A percentile compares a stretch with the other conserved stretches of the same genome.
These are phyloP conservation scores for Andrena cerasifolii DNA, from an alignment of 1,140 invertebrate species.

Conservation along the genomic window DNA sequence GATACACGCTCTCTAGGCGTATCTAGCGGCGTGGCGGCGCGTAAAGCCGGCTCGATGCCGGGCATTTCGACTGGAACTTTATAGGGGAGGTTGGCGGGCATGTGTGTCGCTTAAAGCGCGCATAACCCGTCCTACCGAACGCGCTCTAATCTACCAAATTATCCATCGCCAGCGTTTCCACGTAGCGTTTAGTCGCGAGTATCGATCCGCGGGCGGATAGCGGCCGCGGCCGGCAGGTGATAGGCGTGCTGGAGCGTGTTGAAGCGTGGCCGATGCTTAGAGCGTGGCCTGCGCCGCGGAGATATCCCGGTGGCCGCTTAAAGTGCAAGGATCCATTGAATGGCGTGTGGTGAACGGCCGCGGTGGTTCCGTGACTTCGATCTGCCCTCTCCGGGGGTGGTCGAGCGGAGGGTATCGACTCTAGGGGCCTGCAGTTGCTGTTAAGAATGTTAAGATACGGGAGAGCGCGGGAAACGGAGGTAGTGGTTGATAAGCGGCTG, in stretches of 20 bases:
- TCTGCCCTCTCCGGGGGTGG: background rate
- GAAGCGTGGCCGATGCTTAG: background rate
- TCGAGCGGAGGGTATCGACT: slow-evolving; percentile 22
- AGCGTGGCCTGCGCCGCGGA: slow-evolving; percentile 5
- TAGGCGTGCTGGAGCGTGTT: background rate
- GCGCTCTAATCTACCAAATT: slow-evolving; percentile 62
- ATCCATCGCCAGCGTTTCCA: slow-evolving; percentile 45
- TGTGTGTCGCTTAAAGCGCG: slow-evolving; percentile 54
- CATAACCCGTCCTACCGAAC: slow-evolving; percentile 46
- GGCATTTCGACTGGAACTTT: slow-evolving; percentile 43
- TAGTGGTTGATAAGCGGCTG: too few relatives aligned
- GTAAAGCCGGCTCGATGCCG: slow-evolving; percentile 30
- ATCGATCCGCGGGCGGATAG: slow-evolving; percentile 24
- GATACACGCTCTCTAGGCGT: slow-evolving; percentile 30
- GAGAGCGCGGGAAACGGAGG: too few relatives aligned
- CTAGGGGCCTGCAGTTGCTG: too few relatives aligned
- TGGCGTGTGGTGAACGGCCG: slow-evolving; percentile 46
- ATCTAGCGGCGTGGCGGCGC: slow-evolving; percentile 3
- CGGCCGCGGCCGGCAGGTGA: background rate
- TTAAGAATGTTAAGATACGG: too few relatives aligned
- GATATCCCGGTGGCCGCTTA: slow-evolving; percentile 45
- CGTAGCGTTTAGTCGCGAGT: slow-evolving; percentile 37
- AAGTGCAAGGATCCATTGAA: slow-evolving; percentile 53
- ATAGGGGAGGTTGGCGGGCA: slow-evolving; percentile 34
- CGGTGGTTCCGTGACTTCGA: slow-evolving; percentile 10